Percentiles rank a stretch among this genome's conserved stretches.
phyloP scores from a whole-genome alignment of 2,797 vertebrate species.

The Cynodonichthys magdalenae region DNA sequence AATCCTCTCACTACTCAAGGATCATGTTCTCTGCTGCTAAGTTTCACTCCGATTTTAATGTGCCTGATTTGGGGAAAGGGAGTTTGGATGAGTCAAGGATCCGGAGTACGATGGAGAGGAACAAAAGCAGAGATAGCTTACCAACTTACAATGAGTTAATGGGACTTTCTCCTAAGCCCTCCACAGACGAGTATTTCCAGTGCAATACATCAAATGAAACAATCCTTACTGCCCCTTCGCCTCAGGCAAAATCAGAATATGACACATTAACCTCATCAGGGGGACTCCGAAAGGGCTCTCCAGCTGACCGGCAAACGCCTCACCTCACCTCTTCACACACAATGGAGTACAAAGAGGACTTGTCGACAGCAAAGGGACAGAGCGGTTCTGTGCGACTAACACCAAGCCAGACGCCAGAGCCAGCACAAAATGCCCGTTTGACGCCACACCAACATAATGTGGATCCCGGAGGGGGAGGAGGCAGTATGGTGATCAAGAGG shows the following conservation, averaged over 20 bases:
- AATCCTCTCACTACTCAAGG: slow-evolving; percentile 91
- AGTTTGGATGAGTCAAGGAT: slow-evolving; percentile 88
- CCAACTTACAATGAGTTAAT: slow-evolving; percentile 91
- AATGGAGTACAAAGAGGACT: slow-evolving; percentile 92
- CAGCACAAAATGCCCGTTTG: slow-evolving; percentile 90
- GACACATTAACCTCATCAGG: slow-evolving; percentile 92
- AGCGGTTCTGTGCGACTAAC: slow-evolving; percentile 81
- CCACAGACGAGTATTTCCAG: slow-evolving; percentile 97
- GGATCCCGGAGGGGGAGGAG: slow-evolving; percentile 88
- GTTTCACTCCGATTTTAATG: slow-evolving; percentile 94
- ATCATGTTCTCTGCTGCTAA: slow-evolving; percentile 90
- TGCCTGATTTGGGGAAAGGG: slow-evolving; percentile 91
- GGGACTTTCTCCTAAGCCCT: slow-evolving; percentile 90
- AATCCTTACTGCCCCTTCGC: slow-evolving; percentile 93
- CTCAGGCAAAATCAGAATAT: slow-evolving; percentile 94
- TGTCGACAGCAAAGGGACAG: slow-evolving; percentile 87
- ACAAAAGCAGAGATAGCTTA: slow-evolving; percentile 90
- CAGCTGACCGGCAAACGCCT: slow-evolving; percentile 90
- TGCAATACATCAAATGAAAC: slow-evolving; percentile 99
- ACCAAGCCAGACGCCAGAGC: slow-evolving; percentile 87
- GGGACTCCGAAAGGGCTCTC: slow-evolving; percentile 92
- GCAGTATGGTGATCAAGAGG: slow-evolving; percentile 87
- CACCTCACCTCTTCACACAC: slow-evolving; percentile 87
- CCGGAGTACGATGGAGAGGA: slow-evolving; percentile 90
- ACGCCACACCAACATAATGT: slow-evolving; percentile 89